A percentile compares a stretch with the other conserved stretches of the same genome.
These are phyloP conservation scores for Thymelicus acteon DNA, from an alignment of 2,888 invertebrate species.

Conservation along the genomic window DNA sequence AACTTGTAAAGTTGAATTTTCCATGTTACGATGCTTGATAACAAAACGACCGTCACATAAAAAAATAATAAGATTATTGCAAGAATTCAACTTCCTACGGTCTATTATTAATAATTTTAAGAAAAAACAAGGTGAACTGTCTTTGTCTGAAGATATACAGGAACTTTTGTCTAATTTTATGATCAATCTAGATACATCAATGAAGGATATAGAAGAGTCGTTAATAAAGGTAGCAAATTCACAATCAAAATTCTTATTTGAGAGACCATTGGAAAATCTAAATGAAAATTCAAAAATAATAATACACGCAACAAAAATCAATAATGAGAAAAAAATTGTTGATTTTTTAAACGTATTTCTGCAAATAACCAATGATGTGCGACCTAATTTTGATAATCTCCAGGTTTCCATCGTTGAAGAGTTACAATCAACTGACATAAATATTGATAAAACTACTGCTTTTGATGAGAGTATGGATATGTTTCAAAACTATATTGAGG, in stretches of 20 bases:
- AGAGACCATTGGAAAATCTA: slow-evolving; percentile 55
- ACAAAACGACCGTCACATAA: slow-evolving; percentile 64
- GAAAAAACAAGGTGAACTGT: slow-evolving; percentile 50
- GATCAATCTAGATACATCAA: slow-evolving; percentile 56
- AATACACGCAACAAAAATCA: slow-evolving; percentile 39
- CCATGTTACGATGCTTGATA: slow-evolving; percentile 61
- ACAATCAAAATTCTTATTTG: slow-evolving; percentile 59
- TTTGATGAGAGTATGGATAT: slow-evolving; percentile 53
- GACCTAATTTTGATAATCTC: slow-evolving; percentile 48
- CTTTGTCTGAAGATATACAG: slow-evolving; percentile 56
- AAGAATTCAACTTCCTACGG: slow-evolving; percentile 64
- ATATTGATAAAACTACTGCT: slow-evolving; percentile 42
- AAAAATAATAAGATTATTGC: slow-evolving; percentile 67
- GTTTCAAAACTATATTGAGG: slow-evolving; percentile 50
- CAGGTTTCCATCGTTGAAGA: slow-evolving; percentile 37
- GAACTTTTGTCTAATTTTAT: slow-evolving; percentile 57
- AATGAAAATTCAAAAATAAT: slow-evolving; percentile 43
- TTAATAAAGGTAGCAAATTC: slow-evolving; percentile 60
- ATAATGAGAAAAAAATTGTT: slow-evolving; percentile 43
- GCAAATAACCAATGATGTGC: slow-evolving; percentile 41
- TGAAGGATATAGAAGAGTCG: slow-evolving; percentile 56
- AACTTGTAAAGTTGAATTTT: slow-evolving; percentile 65
- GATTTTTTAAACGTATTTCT: slow-evolving; percentile 42
- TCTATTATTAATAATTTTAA: slow-evolving; percentile 60
- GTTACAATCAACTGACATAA: slow-evolving; percentile 23